phyloP scores from a whole-genome alignment of 1,140 invertebrate species.

The Heliconius congener region DNA sequence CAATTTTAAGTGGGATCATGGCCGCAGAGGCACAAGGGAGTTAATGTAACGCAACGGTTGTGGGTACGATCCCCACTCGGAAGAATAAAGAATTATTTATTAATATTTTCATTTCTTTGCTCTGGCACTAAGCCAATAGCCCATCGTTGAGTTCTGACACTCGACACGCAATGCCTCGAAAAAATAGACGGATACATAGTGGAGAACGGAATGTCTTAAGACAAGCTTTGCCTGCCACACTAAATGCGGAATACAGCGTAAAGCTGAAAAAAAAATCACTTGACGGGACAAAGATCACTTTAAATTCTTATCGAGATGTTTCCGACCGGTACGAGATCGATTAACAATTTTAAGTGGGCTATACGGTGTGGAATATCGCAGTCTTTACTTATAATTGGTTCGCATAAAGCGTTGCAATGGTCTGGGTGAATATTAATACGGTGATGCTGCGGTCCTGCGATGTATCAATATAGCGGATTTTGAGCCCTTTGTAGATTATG shows the following conservation, averaged over 20 bases:
- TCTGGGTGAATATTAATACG: slow-evolving; percentile 31
- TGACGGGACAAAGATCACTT: background rate
- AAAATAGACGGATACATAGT: too few species aligned
- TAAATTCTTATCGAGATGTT: background rate
- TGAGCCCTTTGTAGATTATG: background rate
- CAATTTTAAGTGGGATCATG: background rate
- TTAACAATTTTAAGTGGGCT: background rate
- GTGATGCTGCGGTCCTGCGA: background rate
- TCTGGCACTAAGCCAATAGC: too few species aligned
- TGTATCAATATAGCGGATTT: slow-evolving; percentile 5
- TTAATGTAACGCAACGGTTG: too few species aligned
- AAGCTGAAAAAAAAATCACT: background rate
- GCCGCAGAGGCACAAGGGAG: too few species aligned
- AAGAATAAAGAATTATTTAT: too few species aligned
- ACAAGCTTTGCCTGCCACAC: too few species aligned
- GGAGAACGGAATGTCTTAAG: too few species aligned
- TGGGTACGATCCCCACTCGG: too few species aligned
- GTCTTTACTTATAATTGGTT: slow-evolving; percentile 36
- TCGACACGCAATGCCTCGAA: too few species aligned
- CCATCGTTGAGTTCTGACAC: too few species aligned
- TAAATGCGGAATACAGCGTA: too few species aligned
- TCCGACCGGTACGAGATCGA: background rate
- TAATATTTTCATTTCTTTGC: too few species aligned
- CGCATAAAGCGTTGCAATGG: slow-evolving; percentile 31
- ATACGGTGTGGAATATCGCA: slow-evolving; percentile 14